A percentile compares a stretch with the other conserved stretches of the same genome.
phyloP scores from a whole-genome alignment of 2,113 vertebrate species.

The Mirounga angustirostris region DNA sequence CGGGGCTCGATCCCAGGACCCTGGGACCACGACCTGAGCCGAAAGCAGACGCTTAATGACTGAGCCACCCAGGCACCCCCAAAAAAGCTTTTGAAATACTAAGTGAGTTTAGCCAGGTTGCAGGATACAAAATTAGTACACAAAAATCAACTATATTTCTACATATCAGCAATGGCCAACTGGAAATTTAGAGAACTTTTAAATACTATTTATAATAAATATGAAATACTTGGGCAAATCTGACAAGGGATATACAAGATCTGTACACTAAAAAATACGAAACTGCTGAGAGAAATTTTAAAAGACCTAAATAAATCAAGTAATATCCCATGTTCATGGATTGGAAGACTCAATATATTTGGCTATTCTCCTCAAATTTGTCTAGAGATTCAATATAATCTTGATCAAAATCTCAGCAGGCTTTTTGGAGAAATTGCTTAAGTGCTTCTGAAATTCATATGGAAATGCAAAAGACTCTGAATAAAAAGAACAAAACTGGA shows the following conservation, averaged over 20 bases:
- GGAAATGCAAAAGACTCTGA: not conserved
- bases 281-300: not conserved
- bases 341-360: not conserved
- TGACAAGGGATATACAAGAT: not conserved
- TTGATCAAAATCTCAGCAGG: not conserved
- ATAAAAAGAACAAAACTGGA: conserved; percentile 2
- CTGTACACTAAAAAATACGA: not conserved
- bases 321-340: not conserved
- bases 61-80: too few species aligned
- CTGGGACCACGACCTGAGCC: too few species aligned
- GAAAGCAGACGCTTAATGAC: too few species aligned
- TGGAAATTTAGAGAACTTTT: not conserved
- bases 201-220: not conserved
- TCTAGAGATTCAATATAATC: not conserved
- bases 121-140: not conserved
- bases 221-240: not conserved
- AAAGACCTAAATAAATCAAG: not conserved
- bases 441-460: not conserved
- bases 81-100: not conserved
- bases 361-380: not conserved
- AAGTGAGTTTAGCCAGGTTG: not conserved
- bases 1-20: too few species aligned
- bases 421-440: not conserved
- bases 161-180: not conserved
- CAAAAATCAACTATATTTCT: not conserved